These are phyloP conservation scores for Microchrysa polita DNA, from an alignment of 2,888 invertebrate genomes.

Conservation along the genomic window DNA sequence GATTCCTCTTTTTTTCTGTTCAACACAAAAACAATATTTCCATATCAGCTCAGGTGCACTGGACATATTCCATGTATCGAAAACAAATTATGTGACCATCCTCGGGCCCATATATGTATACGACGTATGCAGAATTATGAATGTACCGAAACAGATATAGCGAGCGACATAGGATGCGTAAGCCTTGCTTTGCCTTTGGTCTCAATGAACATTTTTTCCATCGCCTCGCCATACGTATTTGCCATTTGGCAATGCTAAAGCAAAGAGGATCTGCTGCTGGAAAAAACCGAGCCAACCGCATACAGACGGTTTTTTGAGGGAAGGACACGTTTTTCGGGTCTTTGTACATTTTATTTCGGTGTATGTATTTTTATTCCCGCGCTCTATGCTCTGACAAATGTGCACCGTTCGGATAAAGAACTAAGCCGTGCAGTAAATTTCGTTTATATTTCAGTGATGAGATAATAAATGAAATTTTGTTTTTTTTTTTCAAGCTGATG, in stretches of 20 bases:
- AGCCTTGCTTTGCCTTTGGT: background rate
- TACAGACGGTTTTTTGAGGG: background rate
- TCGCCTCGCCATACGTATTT: too few relatives aligned
- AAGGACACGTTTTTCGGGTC: background rate
- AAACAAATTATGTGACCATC: slow-evolving; percentile 7
- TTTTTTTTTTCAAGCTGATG: too few relatives aligned
- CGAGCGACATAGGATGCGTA: background rate
- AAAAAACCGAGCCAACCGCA: background rate
- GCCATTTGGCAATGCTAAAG: too few relatives aligned
- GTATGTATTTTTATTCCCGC: background rate
- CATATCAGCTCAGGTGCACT: slow-evolving; percentile 15
- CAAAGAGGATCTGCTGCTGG: too few relatives aligned
- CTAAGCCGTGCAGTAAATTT: slow-evolving; percentile 22
- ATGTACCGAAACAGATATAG: too few relatives aligned
- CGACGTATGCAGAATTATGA: background rate
- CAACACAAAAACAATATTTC: background rate
- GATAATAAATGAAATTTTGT: slow-evolving; percentile 21
- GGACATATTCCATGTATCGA: slow-evolving; percentile 4
- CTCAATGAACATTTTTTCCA: background rate
- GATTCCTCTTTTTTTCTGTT: background rate
- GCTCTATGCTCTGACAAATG: slow-evolving; percentile 14
- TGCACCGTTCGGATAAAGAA: slow-evolving; percentile 18
- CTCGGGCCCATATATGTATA: background rate
- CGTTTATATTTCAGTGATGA: slow-evolving; percentile 23
- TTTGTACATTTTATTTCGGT: background rate